A percentile compares a stretch with the other conserved stretches of the same genome.
Conservation (phyloP, 2,113 vertebrate genomes). For the Lagenorhynchus albirostris region DNA sequence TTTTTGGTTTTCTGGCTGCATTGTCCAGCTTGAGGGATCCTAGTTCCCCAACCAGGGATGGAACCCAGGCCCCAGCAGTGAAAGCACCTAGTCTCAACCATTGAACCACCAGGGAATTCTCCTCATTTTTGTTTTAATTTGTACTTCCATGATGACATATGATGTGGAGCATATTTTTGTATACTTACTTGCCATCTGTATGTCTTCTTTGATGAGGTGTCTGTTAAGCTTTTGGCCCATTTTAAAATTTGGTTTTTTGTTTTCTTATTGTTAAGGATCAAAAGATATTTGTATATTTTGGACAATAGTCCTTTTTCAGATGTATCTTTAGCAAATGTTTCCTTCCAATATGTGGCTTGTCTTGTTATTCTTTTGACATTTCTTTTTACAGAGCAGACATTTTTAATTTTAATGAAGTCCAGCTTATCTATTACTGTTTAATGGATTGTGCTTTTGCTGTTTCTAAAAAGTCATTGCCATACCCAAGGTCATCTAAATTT, state of each 20-base stretch:
- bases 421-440: neutral
- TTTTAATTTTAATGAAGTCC: neutral
- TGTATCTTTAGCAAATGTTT: neutral
- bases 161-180: neutral
- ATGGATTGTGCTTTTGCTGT: neutral
- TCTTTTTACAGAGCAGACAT: neutral
- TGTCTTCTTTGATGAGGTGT: neutral
- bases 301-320: neutral
- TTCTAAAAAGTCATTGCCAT: neutral
- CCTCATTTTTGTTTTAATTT: neutral
- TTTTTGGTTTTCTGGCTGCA: neutral
- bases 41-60: neutral
- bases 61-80: neutral
- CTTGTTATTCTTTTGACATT: neutral
- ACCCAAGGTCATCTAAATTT: neutral
- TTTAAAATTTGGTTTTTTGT: neutral
- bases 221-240: neutral
- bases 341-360: neutral
- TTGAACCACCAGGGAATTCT: neutral
- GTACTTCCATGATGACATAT: neutral
- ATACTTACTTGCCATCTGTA: neutral
- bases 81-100: neutral
- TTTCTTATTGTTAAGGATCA: neutral
- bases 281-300: neutral
- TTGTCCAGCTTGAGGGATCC: accelerated